Evolutionary conservation across 2,888 invertebrate species (phyloP).

Genomic region (Lumbricus terrestris): DNA sequence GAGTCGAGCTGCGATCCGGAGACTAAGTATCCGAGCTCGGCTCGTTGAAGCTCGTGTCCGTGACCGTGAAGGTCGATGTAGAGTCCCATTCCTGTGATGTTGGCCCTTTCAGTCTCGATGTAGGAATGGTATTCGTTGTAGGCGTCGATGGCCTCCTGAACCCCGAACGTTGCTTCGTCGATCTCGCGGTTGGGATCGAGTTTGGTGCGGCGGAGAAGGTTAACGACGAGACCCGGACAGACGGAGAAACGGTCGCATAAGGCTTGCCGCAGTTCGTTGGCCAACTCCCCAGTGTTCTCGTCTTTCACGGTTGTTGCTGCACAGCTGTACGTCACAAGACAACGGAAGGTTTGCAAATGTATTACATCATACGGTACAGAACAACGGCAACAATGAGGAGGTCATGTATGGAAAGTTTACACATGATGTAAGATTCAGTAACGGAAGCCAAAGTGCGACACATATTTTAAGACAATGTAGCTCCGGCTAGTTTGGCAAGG

Average conservation of each 20-base stretch:
- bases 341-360: too few species aligned
- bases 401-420: too few species aligned
- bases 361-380: too few species aligned
- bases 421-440: too few species aligned
- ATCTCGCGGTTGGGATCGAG: slow-evolving; percentile 28
- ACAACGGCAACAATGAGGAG: too few species aligned
- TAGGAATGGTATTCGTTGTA: slow-evolving; percentile 37
- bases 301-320: slow-evolving; percentile 9
- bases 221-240: slow-evolving; percentile 24
- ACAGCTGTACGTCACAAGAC: slow-evolving; percentile 11
- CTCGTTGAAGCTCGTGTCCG: slow-evolving; percentile 30
- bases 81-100: slow-evolving; percentile 30
- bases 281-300: slow-evolving; percentile 22
- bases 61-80: slow-evolving; percentile 42
- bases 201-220: slow-evolving; percentile 25
- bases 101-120: slow-evolving; percentile 36
- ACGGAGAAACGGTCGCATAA: slow-evolving; percentile 8
- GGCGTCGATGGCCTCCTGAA: slow-evolving; percentile 29
- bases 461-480: too few species aligned
- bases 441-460: too few species aligned
- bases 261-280: background rate
- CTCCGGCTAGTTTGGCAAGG: too few species aligned
- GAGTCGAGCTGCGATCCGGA: slow-evolving; percentile 24
- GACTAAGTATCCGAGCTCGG: slow-evolving; percentile 39
- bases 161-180: slow-evolving; percentile 28